These are phyloP conservation scores for Ascidia mentula DNA, from an alignment of 23 tunicate species.

Conservation along the genomic window DNA sequence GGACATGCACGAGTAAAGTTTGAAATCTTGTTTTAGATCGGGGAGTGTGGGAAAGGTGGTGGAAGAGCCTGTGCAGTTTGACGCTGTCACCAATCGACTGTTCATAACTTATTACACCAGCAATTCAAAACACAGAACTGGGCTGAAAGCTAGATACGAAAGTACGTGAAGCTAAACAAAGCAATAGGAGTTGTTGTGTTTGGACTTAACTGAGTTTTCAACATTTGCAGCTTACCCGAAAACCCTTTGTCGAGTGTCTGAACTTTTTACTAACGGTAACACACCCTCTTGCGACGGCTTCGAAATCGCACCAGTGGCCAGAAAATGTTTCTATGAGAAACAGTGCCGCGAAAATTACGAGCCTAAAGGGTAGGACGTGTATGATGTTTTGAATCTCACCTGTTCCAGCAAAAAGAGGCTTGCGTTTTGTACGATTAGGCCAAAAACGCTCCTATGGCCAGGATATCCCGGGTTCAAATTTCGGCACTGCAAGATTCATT, in stretches of 20 bases:
- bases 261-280: not conserved
- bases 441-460: not conserved
- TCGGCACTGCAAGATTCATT: not conserved
- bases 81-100: not conserved
- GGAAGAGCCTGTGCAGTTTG: constrained; percentile 4
- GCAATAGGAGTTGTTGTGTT: not conserved
- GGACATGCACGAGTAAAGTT: not conserved
- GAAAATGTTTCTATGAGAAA: not conserved
- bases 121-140: not conserved
- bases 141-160: not conserved
- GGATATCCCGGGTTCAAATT: not conserved
- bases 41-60: not conserved
- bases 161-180: not conserved
- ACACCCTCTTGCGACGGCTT: not conserved
- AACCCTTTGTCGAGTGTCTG: not conserved
- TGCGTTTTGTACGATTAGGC: too few relatives aligned
- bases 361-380: not conserved
- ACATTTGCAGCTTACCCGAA: not conserved
- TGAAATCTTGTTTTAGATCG: not conserved
- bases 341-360: not conserved
- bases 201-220: not conserved
- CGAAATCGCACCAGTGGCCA: constrained; percentile 5
- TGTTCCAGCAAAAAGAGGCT: not conserved
- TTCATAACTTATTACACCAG: not conserved
- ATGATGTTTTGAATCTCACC: not conserved